Conservation (phyloP, 1,140 invertebrate species). For the Lepidurus packardi region DNA sequence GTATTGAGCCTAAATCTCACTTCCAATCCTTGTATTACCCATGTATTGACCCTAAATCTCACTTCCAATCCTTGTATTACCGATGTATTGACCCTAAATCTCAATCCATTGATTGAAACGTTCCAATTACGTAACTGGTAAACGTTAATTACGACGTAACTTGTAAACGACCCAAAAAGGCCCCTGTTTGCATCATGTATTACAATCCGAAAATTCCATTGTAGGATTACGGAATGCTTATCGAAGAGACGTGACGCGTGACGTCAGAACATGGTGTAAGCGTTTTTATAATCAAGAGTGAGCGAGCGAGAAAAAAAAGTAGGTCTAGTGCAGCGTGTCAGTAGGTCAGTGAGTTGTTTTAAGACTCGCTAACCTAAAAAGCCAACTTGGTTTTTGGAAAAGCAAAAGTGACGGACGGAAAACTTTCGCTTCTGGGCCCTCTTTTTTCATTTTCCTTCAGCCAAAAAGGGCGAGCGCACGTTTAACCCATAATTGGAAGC, state of each 20-base stretch:
- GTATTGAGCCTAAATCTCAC: too few species aligned
- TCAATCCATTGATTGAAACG: neutral
- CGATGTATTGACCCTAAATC: too few species aligned
- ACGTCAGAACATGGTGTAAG: neutral
- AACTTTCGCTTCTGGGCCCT: neutral
- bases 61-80: neutral
- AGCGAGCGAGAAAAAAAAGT: neutral
- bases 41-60: too few species aligned
- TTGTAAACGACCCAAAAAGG: too few species aligned
- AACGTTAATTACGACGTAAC: too few species aligned
- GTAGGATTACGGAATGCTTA: too few species aligned
- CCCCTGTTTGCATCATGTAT: too few species aligned
- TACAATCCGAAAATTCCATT: too few species aligned
- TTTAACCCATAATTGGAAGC: too few species aligned
- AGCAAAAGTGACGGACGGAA: neutral
- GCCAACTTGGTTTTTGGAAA: neutral
- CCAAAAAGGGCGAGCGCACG: too few species aligned
- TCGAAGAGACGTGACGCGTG: neutral
- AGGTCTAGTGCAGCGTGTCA: slow-evolving; percentile 10
- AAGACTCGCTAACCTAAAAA: neutral
- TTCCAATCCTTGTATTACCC: neutral
- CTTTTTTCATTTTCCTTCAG: neutral
- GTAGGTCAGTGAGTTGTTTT: neutral
- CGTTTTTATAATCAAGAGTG: neutral
- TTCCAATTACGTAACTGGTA: too few species aligned